Conservation (phyloP, 2,113 vertebrate genomes). For the Aphelocoma coerulescens region DNA sequence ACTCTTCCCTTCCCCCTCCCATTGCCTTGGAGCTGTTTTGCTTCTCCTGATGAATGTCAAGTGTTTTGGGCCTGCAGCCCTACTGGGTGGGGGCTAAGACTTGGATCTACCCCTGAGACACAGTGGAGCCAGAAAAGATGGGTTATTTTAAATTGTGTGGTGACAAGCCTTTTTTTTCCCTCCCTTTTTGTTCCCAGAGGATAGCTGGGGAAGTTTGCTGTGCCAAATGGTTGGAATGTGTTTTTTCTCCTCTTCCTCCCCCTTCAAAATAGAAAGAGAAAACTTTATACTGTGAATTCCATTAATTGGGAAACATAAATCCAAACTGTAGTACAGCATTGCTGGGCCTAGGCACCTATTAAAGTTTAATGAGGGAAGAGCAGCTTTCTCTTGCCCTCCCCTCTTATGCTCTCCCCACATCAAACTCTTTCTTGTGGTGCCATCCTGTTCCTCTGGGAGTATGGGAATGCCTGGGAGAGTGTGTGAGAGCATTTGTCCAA, state of each 20-base stretch:
- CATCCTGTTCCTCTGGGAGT: background rate
- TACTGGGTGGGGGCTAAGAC: background rate
- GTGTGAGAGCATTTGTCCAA: background rate
- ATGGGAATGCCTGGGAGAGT: background rate
- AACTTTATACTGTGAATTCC: background rate
- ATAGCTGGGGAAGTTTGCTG: background rate
- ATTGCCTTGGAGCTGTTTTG: conserved; percentile 4
- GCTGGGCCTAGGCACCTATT: background rate
- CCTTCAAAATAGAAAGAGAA: conserved; percentile 25
- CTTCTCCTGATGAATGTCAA: background rate
- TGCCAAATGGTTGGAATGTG: conserved; percentile 21
- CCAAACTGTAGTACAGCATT: background rate
- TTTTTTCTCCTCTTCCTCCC: conserved; percentile 8
- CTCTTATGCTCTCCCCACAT: background rate
- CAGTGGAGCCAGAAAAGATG: conserved; percentile 18
- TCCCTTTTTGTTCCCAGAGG: background rate
- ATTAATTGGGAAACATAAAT: conserved; percentile 41
- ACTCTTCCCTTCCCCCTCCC: background rate
- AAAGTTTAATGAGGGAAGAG: background rate
- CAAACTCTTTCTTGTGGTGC: background rate
- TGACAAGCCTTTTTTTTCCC: background rate
- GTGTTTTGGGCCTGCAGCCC: background rate
- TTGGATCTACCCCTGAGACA: conserved; percentile 43
- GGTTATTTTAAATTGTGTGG: conserved; percentile 43
- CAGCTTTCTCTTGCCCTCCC: background rate